A percentile compares a stretch with the other conserved stretches of the same genome.
These are phyloP conservation scores for Babyrousa celebensis DNA, from an alignment of 2,797 vertebrate species.

Conservation along the genomic window DNA sequence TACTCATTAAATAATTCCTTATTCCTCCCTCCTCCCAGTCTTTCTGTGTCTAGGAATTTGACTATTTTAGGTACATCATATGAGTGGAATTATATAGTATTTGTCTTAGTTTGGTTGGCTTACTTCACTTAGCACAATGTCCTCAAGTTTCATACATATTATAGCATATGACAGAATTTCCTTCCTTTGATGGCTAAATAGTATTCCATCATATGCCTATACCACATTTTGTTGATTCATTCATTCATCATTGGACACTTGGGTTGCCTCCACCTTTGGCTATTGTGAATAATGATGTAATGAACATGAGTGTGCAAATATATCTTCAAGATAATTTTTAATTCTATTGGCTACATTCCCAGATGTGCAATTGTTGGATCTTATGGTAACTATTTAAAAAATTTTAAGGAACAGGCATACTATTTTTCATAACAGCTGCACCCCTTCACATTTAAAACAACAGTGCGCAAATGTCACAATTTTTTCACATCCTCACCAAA, in stretches of 20 bases:
- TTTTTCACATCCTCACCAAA: background rate
- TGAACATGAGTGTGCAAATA: background rate
- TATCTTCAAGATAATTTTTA: background rate
- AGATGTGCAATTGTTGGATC: background rate
- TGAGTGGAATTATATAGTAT: background rate
- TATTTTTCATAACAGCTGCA: background rate
- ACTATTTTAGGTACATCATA: background rate
- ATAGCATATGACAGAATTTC: background rate
- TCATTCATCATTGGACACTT: background rate
- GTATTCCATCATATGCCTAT: background rate
- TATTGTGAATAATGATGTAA: background rate
- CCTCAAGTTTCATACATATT: background rate
- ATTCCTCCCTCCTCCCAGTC: background rate
- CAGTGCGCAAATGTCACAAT: background rate
- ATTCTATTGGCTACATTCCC: background rate
- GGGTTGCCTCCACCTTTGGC: background rate
- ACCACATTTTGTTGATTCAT: background rate
- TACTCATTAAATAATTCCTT: background rate
- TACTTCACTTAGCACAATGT: background rate
- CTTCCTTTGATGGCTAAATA: background rate
- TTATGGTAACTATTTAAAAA: background rate
- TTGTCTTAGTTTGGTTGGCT: background rate
- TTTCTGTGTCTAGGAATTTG: constrained; percentile 19
- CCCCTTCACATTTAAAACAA: background rate
- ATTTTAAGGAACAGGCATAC: background rate